Evolutionary conservation across 1,140 invertebrate genomes (phyloP).

Genomic region (Mercenaria mercenaria): DNA sequence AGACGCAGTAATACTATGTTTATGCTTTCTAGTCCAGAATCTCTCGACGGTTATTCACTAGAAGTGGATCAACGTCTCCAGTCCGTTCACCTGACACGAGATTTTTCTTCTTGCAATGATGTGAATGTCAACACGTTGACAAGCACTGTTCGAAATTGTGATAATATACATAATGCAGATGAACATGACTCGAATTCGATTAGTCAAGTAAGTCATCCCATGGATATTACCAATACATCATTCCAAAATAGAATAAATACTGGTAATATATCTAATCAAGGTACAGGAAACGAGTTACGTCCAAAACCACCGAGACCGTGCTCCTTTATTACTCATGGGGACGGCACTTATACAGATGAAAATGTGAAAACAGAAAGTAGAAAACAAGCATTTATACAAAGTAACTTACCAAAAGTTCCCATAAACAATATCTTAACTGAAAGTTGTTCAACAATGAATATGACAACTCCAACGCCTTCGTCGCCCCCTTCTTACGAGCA

Average conservation of each 20-base stretch:
- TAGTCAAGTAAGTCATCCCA: background rate
- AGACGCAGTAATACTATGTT: constrained; percentile 50
- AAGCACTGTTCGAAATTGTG: too few species aligned
- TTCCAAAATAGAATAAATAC: background rate
- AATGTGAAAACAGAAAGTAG: background rate
- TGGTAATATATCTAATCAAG: background rate
- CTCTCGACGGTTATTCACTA: constrained; percentile 47
- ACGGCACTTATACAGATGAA: background rate
- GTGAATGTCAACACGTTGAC: background rate
- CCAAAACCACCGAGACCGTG: background rate
- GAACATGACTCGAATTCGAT: background rate
- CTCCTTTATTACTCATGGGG: background rate
- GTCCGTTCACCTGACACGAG: background rate
- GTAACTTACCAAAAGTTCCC: constrained; percentile 49
- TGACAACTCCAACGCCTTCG: background rate
- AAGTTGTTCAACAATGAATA: background rate
- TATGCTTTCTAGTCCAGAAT: constrained; percentile 68
- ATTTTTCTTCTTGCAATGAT: background rate
- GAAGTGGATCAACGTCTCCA: constrained; percentile 24
- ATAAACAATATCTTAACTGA: constrained; percentile 21
- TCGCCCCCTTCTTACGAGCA: constrained; percentile 66
- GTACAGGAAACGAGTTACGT: background rate
- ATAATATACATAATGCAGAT: background rate
- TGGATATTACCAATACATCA: background rate
- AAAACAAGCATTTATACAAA: constrained; percentile 20